Evolutionary conservation across 2,797 vertebrate genomes (phyloP).

Genomic region (Argyrosomus regius): DNA sequence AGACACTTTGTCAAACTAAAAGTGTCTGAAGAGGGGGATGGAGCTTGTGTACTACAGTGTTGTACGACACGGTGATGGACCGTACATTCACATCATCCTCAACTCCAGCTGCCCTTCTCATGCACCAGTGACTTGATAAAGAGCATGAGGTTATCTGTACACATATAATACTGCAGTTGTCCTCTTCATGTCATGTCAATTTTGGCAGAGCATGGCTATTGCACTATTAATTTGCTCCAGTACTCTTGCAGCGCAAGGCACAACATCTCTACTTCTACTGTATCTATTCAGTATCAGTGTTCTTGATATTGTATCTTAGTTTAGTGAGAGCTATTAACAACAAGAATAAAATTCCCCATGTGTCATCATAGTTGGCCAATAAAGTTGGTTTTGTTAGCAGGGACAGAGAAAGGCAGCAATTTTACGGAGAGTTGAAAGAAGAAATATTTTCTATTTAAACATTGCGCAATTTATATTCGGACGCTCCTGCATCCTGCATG

Average conservation of each 20-base stretch:
- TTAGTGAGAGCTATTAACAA: not conserved
- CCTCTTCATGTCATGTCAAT: not conserved
- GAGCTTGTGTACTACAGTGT: not conserved
- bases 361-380: not conserved
- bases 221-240: not conserved
- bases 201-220: not conserved
- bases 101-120: slow-evolving; percentile 7
- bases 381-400: not conserved
- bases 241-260: too few relatives aligned
- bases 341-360: not conserved
- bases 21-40: slow-evolving; percentile 9
- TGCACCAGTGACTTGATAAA: not conserved
- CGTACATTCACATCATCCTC: not conserved
- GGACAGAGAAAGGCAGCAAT: not conserved
- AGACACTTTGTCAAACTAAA: slow-evolving; percentile 41
- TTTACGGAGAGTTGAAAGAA: not conserved
- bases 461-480: not conserved
- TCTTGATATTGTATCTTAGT: not conserved
- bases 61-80: not conserved
- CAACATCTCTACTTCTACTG: too few relatives aligned
- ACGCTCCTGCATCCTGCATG: not conserved
- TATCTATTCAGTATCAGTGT: not conserved
- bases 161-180: not conserved
- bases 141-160: not conserved
- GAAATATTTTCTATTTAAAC: not conserved